Conservation (phyloP, 2,113 vertebrate genomes). For the Mirza zaza region DNA sequence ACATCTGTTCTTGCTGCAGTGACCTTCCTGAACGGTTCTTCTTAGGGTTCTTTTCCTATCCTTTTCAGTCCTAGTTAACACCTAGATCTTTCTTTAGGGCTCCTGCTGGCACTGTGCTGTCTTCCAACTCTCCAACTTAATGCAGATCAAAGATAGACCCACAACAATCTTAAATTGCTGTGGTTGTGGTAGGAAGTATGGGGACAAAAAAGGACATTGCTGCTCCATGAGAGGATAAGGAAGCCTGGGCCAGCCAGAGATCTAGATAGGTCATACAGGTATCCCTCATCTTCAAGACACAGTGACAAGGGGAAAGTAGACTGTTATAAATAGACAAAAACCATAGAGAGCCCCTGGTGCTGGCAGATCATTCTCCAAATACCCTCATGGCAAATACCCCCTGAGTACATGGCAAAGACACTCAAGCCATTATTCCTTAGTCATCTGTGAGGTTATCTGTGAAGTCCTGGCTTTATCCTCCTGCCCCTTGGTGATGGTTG, state of each 20-base stretch:
- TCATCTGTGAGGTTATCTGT: neutral
- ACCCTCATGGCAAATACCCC: accelerated
- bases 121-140: constrained; percentile 13
- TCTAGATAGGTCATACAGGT: neutral
- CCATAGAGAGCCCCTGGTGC: neutral
- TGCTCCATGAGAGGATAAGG: neutral
- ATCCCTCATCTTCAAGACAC: neutral
- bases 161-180: neutral
- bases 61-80: constrained; percentile 37
- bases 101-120: neutral
- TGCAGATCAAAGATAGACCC: constrained; percentile 9
- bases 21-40: neutral
- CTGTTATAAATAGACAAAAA: neutral
- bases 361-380: neutral
- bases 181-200: neutral
- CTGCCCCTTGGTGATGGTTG: neutral
- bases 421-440: neutral
- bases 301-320: neutral
- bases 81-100: constrained; percentile 42
- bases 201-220: neutral
- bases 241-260: neutral
- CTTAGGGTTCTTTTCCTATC: constrained; percentile 29
- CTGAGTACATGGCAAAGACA: neutral
- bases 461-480: neutral
- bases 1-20: neutral